Evolutionary conservation across 2,113 vertebrate genomes (phyloP).

Genomic region (Heterochromis multidens): DNA sequence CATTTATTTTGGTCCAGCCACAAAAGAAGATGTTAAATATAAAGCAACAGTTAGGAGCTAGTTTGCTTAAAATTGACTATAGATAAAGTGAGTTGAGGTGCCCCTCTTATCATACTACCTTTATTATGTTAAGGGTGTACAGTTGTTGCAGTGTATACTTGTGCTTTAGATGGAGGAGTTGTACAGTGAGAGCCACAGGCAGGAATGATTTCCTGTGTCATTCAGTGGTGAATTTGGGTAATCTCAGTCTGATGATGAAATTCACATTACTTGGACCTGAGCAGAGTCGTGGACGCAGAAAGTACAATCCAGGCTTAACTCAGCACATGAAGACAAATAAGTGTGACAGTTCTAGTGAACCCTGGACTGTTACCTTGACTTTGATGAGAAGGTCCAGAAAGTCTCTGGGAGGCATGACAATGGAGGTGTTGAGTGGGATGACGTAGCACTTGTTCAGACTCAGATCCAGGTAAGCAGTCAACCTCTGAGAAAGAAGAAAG

Average conservation of each 20-base stretch:
- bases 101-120: no score
- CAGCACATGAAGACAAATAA: neutral
- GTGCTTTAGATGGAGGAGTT: no score
- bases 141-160: no score
- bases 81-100: no score
- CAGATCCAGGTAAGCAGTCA: slow-evolving; percentile 96
- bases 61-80: no score
- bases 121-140: no score
- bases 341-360: neutral
- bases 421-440: slow-evolving; percentile 92
- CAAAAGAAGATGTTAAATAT: neutral
- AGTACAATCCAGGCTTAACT: neutral
- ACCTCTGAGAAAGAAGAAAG: slow-evolving; percentile 72
- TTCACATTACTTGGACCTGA: neutral
- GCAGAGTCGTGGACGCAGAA: neutral
- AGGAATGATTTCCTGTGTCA: no score
- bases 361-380: slow-evolving; percentile 80
- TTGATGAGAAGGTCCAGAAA: slow-evolving; percentile 91
- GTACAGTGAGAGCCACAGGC: no score
- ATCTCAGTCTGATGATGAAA: neutral
- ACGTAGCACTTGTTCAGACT: slow-evolving; percentile 95
- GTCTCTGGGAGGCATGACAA: slow-evolving; percentile 94
- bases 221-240: no score
- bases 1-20: neutral
- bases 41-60: no score